Percentiles rank a stretch among this genome's conserved stretches.
phyloP scores from a whole-genome alignment of 2,113 vertebrate genomes.

The Spea bombifrons region DNA sequence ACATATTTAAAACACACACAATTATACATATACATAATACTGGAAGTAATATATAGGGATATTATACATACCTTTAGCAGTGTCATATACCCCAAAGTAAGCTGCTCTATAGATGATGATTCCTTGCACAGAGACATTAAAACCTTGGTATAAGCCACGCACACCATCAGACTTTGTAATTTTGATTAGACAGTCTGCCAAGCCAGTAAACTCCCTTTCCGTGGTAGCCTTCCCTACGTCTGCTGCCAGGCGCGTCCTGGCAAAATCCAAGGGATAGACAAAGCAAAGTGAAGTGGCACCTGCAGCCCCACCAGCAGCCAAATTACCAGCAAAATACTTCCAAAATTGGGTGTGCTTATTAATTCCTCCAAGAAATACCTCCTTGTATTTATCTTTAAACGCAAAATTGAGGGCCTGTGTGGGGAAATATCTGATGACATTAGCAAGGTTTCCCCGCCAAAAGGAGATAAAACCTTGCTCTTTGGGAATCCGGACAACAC shows the following conservation, averaged over 20 bases:
- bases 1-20: too few relatives aligned
- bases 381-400: conserved; percentile 99
- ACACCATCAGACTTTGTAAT: conserved; percentile 91
- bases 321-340: conserved; percentile 94
- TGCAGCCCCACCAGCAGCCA: conserved; percentile 90
- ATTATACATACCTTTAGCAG: conserved; percentile 86
- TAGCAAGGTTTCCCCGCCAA: conserved; percentile 98
- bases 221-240: conserved; percentile 84
- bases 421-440: conserved; percentile 98
- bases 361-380: conserved; percentile 93
- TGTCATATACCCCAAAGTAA: conserved; percentile 96
- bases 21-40: too few relatives aligned
- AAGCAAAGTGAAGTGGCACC: conserved; percentile 97
- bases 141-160: conserved; percentile 88
- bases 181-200: conserved; percentile 86
- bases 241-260: conserved; percentile 91
- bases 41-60: neutral
- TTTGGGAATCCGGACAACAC: conserved; percentile 89
- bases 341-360: conserved; percentile 96
- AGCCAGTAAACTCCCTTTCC: conserved; percentile 88
- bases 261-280: conserved; percentile 96
- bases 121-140: conserved; percentile 95
- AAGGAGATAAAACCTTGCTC: conserved; percentile 93
- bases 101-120: conserved; percentile 99
- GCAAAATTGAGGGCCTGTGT: conserved; percentile 98